Percentiles rank a stretch among this genome's conserved stretches.
Evolutionary conservation across 2,888 invertebrate genomes (phyloP).

Genomic region (Tuta absoluta): DNA sequence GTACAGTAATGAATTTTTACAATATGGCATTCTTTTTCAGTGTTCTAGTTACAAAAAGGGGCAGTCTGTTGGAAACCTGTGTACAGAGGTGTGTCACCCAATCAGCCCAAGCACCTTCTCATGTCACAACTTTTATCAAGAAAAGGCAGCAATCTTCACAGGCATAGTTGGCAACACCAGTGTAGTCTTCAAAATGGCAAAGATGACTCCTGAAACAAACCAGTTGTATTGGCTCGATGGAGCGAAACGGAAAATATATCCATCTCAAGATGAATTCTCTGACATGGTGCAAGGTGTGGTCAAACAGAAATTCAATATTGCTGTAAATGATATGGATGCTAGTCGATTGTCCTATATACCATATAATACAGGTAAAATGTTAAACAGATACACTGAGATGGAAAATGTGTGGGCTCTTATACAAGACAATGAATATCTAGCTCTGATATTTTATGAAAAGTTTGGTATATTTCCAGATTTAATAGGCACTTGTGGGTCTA

Average conservation of each 20-base stretch:
- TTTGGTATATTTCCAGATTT: constrained; percentile 84
- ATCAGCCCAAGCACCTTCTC: constrained; percentile 77
- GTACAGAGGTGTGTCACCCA: constrained; percentile 81
- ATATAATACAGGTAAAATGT: constrained; percentile 55
- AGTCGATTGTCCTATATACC: constrained; percentile 69
- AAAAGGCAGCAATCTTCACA: constrained; percentile 83
- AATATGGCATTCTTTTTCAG: constrained; percentile 63
- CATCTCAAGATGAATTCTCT: constrained; percentile 77
- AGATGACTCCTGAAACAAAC: constrained; percentile 55
- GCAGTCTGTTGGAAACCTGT: constrained; percentile 82
- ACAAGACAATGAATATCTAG: constrained; percentile 85
- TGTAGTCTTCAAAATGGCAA: constrained; percentile 81
- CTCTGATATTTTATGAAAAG: constrained; percentile 81
- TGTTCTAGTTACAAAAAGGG: constrained; percentile 78
- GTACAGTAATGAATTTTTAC: too few species aligned
- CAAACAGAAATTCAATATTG: constrained; percentile 77
- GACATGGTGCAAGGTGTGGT: constrained; percentile 76
- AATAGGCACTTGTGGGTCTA: constrained; percentile 84
- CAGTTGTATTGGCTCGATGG: constrained; percentile 63
- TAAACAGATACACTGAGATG: constrained; percentile 73
- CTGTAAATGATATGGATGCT: constrained; percentile 71
- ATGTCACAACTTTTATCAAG: constrained; percentile 82
- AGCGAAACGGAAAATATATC: constrained; percentile 61
- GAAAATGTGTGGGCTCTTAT: constrained; percentile 83
- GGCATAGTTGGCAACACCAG: constrained; percentile 81